Percentiles rank a stretch among this genome's conserved stretches.
phyloP scores from a whole-genome alignment of 2,113 vertebrate genomes.

The Poicephalus meyeri region DNA sequence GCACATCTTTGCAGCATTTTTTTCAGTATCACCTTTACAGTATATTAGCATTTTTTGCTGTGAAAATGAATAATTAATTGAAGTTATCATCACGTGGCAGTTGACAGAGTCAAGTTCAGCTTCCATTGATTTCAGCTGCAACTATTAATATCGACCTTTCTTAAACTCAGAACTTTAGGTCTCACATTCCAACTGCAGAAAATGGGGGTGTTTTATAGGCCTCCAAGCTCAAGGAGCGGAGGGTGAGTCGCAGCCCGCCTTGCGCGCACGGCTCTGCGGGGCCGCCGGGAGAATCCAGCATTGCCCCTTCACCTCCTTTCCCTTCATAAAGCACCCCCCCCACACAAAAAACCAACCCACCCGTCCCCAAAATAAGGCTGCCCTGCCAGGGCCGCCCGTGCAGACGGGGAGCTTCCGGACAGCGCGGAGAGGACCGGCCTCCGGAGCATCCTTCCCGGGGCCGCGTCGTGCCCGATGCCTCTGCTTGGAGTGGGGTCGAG shows the following conservation, averaged over 20 bases:
- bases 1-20: neutral
- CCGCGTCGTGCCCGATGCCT: neutral
- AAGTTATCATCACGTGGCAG: neutral
- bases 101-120: neutral
- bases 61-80: neutral
- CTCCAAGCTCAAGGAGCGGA: conserved; percentile 92
- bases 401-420: neutral
- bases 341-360: neutral
- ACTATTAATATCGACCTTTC: neutral
- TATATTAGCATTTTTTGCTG: neutral
- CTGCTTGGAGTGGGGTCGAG: neutral
- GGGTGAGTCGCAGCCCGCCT: conserved; percentile 77
- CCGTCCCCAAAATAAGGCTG: neutral
- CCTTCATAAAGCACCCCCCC: neutral
- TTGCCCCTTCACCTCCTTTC: neutral
- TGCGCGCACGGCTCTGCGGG: conserved; percentile 23
- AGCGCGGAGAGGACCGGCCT: neutral
- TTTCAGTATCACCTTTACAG: neutral
- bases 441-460: neutral
- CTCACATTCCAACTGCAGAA: conserved; percentile 7
- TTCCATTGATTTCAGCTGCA: neutral
- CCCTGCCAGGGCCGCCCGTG: neutral
- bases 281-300: neutral
- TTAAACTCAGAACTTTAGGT: neutral
- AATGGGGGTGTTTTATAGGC: conserved; percentile 67